Conservation (phyloP, 2,888 invertebrate species). For the Lepidocyrtinus sp. region DNA sequence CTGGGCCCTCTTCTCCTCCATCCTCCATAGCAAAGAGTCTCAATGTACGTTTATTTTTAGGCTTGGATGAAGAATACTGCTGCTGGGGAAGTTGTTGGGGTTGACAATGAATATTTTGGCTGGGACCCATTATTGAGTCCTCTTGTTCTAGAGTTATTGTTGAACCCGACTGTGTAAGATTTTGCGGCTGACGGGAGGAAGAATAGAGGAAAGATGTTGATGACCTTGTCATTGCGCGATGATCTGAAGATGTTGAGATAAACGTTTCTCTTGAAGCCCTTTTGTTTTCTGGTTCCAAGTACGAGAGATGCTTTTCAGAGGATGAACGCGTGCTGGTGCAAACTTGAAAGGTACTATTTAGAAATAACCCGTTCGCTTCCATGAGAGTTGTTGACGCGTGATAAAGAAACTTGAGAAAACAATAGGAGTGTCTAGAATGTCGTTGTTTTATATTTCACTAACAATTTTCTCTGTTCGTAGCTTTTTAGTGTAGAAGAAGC, state of each 20-base stretch:
- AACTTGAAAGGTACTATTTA: conserved; percentile 41
- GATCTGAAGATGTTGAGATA: not conserved
- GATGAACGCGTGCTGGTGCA: not conserved
- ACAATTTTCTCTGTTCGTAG: too few species aligned
- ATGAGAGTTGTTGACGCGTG: conserved; percentile 15
- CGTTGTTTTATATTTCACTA: conserved; percentile 7
- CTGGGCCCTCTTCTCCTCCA: conserved; percentile 5
- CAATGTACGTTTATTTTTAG: conserved; percentile 36
- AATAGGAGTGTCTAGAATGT: not conserved
- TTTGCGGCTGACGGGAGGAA: not conserved
- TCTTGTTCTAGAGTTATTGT: not conserved
- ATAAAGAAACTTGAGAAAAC: not conserved
- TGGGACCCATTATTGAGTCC: not conserved
- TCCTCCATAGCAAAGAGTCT: not conserved
- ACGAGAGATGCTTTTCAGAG: not conserved
- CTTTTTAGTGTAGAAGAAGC: too few species aligned
- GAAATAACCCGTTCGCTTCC: conserved; percentile 54
- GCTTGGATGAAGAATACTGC: not conserved
- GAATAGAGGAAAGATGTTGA: conserved; percentile 17
- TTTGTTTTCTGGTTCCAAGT: not conserved
- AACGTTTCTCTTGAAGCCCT: not conserved
- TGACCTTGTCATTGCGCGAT: conserved; percentile 29
- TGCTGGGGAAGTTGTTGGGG: conserved; percentile 20
- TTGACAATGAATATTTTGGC: not conserved
- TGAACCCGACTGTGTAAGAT: not conserved